Evolutionary conservation across 1,140 invertebrate genomes (phyloP).

Genomic region (Phortica variegata): DNA sequence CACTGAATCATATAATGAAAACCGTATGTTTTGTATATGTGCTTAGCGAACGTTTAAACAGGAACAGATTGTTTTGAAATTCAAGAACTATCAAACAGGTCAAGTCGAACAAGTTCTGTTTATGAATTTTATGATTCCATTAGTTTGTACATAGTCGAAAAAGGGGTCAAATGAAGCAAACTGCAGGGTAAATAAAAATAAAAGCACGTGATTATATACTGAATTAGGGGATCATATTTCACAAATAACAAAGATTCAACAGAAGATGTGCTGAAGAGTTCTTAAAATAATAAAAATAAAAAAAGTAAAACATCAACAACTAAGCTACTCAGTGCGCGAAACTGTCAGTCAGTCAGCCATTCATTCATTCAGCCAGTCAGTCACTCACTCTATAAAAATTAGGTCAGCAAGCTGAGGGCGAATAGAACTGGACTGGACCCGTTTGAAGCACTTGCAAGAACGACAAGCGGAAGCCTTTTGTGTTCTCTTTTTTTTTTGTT

Average conservation of each 20-base stretch:
- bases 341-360: too few species aligned
- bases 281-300: too few species aligned
- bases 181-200: slow-evolving; percentile 35
- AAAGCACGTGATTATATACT: slow-evolving; percentile 37
- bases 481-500: slow-evolving; percentile 1
- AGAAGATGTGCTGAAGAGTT: background rate
- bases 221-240: slow-evolving; percentile 44
- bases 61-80: slow-evolving; percentile 48
- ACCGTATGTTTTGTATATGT: background rate
- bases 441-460: too few species aligned
- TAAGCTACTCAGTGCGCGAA: too few species aligned
- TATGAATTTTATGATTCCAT: slow-evolving; percentile 11
- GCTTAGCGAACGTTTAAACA: slow-evolving; percentile 4
- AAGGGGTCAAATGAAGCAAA: slow-evolving; percentile 47
- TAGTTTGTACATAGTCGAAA: slow-evolving; percentile 13
- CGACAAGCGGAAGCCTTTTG: slow-evolving; percentile 20
- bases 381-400: slow-evolving; percentile 13
- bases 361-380: too few species aligned
- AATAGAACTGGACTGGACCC: slow-evolving; percentile 6
- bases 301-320: too few species aligned
- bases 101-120: slow-evolving; percentile 22
- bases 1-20: too few species aligned
- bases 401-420: slow-evolving; percentile 24
- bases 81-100: slow-evolving; percentile 40
- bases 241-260: slow-evolving; percentile 13